These are phyloP conservation scores for Piprites chloris DNA, from an alignment of 2,113 vertebrate species.

Conservation along the genomic window DNA sequence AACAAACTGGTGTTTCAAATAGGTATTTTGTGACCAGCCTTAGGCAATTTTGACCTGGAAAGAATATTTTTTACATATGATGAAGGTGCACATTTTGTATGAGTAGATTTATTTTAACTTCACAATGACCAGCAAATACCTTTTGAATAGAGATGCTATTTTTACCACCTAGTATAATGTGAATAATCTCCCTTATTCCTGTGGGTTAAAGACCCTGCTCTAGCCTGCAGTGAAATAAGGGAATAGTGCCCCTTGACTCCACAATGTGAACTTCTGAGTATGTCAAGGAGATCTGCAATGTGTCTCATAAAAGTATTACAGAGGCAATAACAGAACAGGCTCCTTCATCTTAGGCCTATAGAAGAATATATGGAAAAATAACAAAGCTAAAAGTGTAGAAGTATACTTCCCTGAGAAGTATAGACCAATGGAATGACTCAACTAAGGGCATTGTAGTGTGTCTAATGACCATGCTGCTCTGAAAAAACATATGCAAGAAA, in stretches of 20 bases:
- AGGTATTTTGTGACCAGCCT: background rate
- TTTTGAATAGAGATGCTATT: background rate
- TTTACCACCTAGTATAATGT: background rate
- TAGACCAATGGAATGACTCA: background rate
- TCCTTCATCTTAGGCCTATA: background rate
- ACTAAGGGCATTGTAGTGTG: too few relatives aligned
- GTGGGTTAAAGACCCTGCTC: background rate
- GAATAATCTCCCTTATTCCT: background rate
- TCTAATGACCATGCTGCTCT: background rate
- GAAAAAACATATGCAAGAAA: background rate
- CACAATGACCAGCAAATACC: background rate
- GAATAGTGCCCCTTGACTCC: background rate
- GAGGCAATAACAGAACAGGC: background rate
- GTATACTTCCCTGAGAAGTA: background rate
- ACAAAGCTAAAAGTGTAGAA: too few relatives aligned
- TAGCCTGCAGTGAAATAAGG: background rate
- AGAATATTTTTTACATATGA: background rate
- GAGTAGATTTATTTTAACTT: background rate
- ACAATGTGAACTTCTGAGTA: accelerated
- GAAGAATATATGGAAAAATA: background rate
- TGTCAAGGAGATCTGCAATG: background rate
- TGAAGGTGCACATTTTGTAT: background rate
- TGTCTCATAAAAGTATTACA: background rate
- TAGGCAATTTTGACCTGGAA: background rate
- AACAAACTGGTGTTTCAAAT: background rate